Evolutionary conservation across 2,113 vertebrate genomes (phyloP).

Genomic region (Callorhinus ursinus): DNA sequence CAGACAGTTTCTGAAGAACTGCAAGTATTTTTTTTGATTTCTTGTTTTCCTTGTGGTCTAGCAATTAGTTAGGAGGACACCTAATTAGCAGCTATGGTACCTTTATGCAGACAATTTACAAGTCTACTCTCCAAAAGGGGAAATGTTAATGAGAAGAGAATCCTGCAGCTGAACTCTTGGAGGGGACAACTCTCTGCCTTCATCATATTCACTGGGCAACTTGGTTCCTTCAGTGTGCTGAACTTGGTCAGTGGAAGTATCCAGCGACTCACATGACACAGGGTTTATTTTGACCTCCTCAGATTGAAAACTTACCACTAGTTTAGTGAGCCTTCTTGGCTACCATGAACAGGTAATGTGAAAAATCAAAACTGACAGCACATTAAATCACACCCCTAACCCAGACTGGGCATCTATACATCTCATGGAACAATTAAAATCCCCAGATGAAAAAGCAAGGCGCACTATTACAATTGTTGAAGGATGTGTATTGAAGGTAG

Average conservation of each 20-base stretch:
- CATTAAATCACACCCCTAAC: conserved; percentile 80
- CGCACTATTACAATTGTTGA: neutral
- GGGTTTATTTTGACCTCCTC: conserved; percentile 78
- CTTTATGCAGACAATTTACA: conserved; percentile 31
- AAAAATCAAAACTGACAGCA: conserved; percentile 85
- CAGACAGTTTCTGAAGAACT: conserved; percentile 2
- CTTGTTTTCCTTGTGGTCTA: neutral
- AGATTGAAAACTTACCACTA: conserved; percentile 80
- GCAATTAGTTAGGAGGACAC: neutral
- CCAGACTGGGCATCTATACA: conserved; percentile 73
- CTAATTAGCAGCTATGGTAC: conserved; percentile 53
- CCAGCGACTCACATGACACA: neutral
- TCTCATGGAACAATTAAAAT: conserved; percentile 78
- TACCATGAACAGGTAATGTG: conserved; percentile 81
- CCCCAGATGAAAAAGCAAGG: conserved; percentile 50
- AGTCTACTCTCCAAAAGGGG: conserved; percentile 38
- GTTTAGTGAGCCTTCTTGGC: conserved; percentile 81
- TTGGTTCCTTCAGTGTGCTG: neutral
- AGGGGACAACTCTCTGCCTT: neutral
- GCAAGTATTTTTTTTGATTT: conserved; percentile 19
- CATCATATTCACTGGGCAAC: neutral
- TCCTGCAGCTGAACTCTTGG: neutral
- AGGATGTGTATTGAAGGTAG: neutral
- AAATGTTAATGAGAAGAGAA: conserved; percentile 18
- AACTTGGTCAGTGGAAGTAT: neutral